Base-by-base conservation (phyloP, 2,113 vertebrate genomes). In the Sander lucioperca region DNA sequence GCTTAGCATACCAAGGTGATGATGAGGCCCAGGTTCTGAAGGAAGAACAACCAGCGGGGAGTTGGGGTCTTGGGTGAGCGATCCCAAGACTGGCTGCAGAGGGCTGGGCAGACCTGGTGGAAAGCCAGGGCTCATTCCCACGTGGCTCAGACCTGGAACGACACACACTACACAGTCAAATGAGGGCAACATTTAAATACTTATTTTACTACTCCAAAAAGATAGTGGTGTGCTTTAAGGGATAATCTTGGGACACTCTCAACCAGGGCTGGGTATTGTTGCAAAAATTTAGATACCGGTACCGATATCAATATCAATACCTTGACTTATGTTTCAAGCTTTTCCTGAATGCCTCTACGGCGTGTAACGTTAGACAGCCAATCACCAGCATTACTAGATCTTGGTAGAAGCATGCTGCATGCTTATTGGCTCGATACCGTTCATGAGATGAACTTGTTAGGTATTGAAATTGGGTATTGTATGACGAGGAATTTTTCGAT, bases 1-100 rank as follows among this genome's bases (percentile, higher is more conserved):
- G 63, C 21, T 73, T 5, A 62, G 53, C 65, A 1, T 95, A 98
- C 98, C 97, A 18, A 99, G 96, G 0, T 96, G 91, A 77, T 98
- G 97, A 61, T 98, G 97, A 83, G 97, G 75, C 0, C 97, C 91
- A 2, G 97, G 95, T 77, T 99, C 98, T 0, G 96, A 94, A 62
- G 98, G 97, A 80, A 99, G 95, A 86, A 99, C 97, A 90, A 98
- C 97, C n/a, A 99, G 96, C 67, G 97, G 96, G 4, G 97, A 77
- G 5, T 96, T 94, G 30, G 97, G 92, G n/a, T 98, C 97, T 94
- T 98, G 98, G 81, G 96, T 93, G 30, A 99, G 96, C 12, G 97
- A 97, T 15, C 93, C 92, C 87, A 99, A 95, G 82, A 99, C 97
- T 0, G 97, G 95, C 90, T 97, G 97, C 93, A 99, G 94, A 79